Conservation (phyloP, 2,113 vertebrate genomes). For the Brachypodius melanocephalos region DNA sequence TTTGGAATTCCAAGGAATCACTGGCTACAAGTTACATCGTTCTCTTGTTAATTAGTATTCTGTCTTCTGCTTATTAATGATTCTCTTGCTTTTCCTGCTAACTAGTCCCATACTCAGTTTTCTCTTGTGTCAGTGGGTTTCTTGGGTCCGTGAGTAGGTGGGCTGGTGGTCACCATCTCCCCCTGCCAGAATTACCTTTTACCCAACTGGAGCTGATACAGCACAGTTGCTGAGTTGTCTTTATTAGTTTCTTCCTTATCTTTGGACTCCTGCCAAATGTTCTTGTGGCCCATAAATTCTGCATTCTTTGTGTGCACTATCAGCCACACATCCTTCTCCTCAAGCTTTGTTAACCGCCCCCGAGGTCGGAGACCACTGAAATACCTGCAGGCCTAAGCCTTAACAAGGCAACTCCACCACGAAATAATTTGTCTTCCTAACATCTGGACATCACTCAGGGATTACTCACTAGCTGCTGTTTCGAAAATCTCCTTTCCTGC, state of each 20-base stretch:
- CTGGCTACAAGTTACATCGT: neutral
- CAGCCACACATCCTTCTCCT: neutral
- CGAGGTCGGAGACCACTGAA: neutral
- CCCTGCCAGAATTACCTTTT: neutral
- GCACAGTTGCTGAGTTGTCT: neutral
- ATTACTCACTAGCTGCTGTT: neutral
- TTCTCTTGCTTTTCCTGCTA: neutral
- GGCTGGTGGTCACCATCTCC: too few species aligned
- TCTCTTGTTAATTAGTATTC: neutral
- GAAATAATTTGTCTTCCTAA: neutral
- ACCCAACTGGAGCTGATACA: neutral
- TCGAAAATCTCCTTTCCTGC: neutral
- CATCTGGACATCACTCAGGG: neutral
- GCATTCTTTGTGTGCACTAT: neutral
- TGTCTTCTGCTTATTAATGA: neutral
- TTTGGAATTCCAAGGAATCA: too few species aligned
- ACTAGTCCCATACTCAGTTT: neutral
- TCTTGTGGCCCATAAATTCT: neutral
- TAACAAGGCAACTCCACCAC: neutral
- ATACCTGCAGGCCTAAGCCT: neutral
- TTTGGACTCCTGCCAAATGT: neutral
- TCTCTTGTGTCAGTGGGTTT: neutral
- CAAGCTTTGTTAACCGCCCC: neutral
- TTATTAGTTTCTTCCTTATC: neutral
- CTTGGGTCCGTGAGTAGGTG: accelerated